These are phyloP conservation scores for Drosophila villosipedis DNA, from an alignment of 2,888 invertebrate species.

Conservation along the genomic window DNA sequence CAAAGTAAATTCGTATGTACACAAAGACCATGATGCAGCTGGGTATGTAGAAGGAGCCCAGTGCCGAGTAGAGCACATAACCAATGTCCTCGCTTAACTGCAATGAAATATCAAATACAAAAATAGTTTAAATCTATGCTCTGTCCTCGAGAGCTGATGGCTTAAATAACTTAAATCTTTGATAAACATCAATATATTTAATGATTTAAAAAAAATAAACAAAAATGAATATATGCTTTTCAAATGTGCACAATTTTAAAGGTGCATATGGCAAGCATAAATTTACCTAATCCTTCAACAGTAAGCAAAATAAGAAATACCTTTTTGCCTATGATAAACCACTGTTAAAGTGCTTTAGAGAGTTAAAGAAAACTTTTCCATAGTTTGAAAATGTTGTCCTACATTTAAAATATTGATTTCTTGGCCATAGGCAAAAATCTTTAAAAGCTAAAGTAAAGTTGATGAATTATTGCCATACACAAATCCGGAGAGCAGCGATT, in stretches of 20 bases:
- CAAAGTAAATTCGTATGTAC: slow-evolving; percentile 99
- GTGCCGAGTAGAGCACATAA: slow-evolving; percentile 98
- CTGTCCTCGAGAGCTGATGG: neutral
- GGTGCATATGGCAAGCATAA: neutral
- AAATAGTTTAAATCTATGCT: slow-evolving; percentile 14
- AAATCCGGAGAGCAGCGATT: slow-evolving; percentile 12
- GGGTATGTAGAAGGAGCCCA: slow-evolving; percentile 99
- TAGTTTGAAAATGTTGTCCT: neutral
- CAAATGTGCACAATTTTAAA: neutral
- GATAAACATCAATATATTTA: slow-evolving; percentile 1
- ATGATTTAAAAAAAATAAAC: no score
- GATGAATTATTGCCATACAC: slow-evolving; percentile 5
- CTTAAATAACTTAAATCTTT: slow-evolving; percentile 10
- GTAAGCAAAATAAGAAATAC: neutral
- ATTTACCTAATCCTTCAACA: neutral
- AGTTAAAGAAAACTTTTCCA: neutral
- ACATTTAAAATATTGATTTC: neutral
- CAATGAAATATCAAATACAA: slow-evolving; percentile 75
- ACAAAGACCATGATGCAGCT: slow-evolving; percentile 99
- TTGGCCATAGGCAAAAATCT: neutral
- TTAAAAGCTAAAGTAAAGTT: neutral
- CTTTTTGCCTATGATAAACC: neutral
- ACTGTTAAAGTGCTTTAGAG: neutral
- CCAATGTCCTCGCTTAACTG: slow-evolving; percentile 98
- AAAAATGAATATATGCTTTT: neutral